phyloP scores from a whole-genome alignment of 1,140 invertebrate genomes.

The Pogonomyrmex barbatus region DNA sequence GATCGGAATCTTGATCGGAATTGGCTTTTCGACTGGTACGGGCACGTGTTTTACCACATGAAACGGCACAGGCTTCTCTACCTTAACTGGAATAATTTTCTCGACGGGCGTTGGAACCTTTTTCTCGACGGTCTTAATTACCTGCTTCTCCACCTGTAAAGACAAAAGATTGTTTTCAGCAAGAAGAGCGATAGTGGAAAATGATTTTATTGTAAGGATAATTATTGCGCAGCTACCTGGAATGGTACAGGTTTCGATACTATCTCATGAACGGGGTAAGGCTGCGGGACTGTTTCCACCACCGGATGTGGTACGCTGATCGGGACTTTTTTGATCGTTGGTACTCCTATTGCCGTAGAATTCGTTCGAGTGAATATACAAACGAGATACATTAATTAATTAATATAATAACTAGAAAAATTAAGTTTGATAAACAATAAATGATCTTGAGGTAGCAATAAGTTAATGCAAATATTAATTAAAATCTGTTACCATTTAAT shows the following conservation, averaged over 20 bases:
- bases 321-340: slow-evolving; percentile 88
- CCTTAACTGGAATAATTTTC: slow-evolving; percentile 78
- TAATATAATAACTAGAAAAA: slow-evolving; percentile 1
- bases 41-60: slow-evolving; percentile 85
- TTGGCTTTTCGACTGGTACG: slow-evolving; percentile 83
- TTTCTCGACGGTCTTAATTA: slow-evolving; percentile 85
- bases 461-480: slow-evolving; percentile 21
- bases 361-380: neutral
- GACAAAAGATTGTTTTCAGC: neutral
- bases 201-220: neutral
- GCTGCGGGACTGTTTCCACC: slow-evolving; percentile 86
- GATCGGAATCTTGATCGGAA: slow-evolving; percentile 82
- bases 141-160: slow-evolving; percentile 83
- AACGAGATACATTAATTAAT: neutral
- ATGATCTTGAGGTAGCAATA: neutral
- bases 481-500: neutral
- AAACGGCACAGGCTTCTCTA: slow-evolving; percentile 86
- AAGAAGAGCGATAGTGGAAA: neutral
- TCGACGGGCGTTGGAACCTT: slow-evolving; percentile 79
- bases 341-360: slow-evolving; percentile 80
- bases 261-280: slow-evolving; percentile 83
- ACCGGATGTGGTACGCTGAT: slow-evolving; percentile 89
- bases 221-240: slow-evolving; percentile 63
- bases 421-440: neutral
- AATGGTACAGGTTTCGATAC: slow-evolving; percentile 78